phyloP scores from a whole-genome alignment of 1,140 invertebrate species.

The Solen grandis region DNA sequence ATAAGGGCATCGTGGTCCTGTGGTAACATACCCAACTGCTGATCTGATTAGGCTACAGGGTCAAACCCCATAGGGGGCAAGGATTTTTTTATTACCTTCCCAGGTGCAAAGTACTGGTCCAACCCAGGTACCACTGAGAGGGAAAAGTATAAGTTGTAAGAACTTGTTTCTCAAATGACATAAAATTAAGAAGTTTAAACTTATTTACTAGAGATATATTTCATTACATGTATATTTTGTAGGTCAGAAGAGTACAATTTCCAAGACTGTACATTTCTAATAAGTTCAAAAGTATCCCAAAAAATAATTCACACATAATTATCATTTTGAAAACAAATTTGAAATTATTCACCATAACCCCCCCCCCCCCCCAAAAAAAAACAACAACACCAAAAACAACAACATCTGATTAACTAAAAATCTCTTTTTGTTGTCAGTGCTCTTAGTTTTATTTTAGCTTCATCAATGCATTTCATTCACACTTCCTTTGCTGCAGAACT shows the following conservation, averaged over 20 bases:
- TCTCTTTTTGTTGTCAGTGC: background rate
- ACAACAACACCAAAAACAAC: background rate
- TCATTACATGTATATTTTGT: too few species aligned
- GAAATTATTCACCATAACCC: background rate
- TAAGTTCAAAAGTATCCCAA: background rate
- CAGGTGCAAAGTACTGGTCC: too few species aligned
- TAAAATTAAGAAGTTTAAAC: background rate
- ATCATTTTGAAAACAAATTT: background rate
- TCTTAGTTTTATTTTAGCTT: constrained; percentile 6
- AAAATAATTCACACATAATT: background rate
- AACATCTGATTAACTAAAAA: background rate
- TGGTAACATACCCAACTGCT: too few species aligned
- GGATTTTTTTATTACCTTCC: too few species aligned
- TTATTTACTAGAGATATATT: background rate
- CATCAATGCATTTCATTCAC: constrained; percentile 11
- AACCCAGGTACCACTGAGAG: too few species aligned
- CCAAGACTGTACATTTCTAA: background rate
- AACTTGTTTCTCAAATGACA: too few species aligned
- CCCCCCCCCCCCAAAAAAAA: background rate
- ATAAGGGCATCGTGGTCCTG: too few species aligned
- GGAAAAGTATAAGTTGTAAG: too few species aligned
- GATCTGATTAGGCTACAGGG: too few species aligned
- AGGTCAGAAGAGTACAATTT: background rate
- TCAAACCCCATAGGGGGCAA: too few species aligned
- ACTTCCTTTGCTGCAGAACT: constrained; percentile 16